A percentile compares a stretch with the other conserved stretches of the same genome.
phyloP scores from a whole-genome alignment of 2,888 invertebrate genomes.

The Thyatira batis region DNA sequence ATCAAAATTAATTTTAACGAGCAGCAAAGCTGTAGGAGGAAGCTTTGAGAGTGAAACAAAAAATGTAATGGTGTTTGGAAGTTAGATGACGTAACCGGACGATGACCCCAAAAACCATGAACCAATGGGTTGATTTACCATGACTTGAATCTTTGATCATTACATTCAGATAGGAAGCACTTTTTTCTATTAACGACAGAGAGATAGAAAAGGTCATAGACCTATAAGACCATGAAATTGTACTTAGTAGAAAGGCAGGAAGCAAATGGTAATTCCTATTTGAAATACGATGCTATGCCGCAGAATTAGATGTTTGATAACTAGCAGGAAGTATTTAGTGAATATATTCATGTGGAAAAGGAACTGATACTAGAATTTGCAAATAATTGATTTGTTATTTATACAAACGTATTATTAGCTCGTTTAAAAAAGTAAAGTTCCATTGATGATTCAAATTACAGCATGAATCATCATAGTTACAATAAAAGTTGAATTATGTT shows the following conservation, averaged over 20 bases:
- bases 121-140: conserved; percentile 50
- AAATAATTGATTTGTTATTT: no score
- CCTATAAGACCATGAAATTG: conserved; percentile 17
- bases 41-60: conserved; percentile 51
- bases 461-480: no score
- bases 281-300: conserved; percentile 2
- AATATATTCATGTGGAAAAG: no score
- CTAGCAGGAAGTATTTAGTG: not conserved
- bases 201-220: conserved; percentile 32
- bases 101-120: conserved; percentile 55
- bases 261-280: conserved; percentile 5
- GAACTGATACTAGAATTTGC: no score
- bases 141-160: conserved; percentile 52
- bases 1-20: conserved; percentile 3
- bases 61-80: conserved; percentile 47
- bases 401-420: no score
- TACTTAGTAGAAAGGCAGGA: conserved; percentile 1
- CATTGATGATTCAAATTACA: no score
- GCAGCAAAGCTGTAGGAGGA: conserved; percentile 25
- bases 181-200: conserved; percentile 18
- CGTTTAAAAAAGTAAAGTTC: no score
- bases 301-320: conserved; percentile 4
- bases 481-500: no score
- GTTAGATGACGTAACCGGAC: conserved; percentile 71
- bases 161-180: conserved; percentile 29